Evolutionary conservation across 1,140 invertebrate genomes (phyloP).

Genomic region (Caenorhabditis latens): DNA sequence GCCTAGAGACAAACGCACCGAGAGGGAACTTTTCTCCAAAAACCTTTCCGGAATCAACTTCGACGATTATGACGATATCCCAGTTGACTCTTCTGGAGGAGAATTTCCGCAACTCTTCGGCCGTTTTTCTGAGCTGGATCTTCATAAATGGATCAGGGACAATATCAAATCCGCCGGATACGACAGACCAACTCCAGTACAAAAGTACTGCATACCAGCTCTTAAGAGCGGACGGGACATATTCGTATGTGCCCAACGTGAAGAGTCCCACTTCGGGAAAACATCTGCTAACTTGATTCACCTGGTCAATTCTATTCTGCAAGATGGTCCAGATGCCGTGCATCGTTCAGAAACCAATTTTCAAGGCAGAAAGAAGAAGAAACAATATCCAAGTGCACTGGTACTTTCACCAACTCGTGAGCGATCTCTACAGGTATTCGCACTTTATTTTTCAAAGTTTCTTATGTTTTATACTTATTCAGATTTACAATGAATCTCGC

Average conservation of each 20-base stretch:
- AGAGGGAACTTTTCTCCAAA: conserved; percentile 58
- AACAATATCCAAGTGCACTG: conserved; percentile 90
- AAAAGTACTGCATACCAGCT: conserved; percentile 94
- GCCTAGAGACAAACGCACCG: conserved; percentile 62
- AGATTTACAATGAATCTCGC: conserved; percentile 93
- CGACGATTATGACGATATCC: conserved; percentile 99
- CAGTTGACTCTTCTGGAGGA: conserved; percentile 96
- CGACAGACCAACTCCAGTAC: conserved; percentile 75
- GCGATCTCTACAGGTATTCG: conserved; percentile 86
- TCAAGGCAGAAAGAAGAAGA: conserved; percentile 83
- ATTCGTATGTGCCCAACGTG: conserved; percentile 94
- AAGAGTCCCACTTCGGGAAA: conserved; percentile 82
- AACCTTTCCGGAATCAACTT: conserved; percentile 91
- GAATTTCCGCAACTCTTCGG: conserved; percentile 88
- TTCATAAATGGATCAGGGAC: conserved; percentile 76
- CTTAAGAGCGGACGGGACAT: conserved; percentile 88
- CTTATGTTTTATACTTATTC: background rate
- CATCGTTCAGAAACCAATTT: conserved; percentile 54
- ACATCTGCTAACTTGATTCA: conserved; percentile 84
- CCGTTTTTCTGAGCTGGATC: conserved; percentile 72
- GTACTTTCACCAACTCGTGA: conserved; percentile 83
- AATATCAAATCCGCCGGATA: conserved; percentile 77
- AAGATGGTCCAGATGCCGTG: conserved; percentile 72
- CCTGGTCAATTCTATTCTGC: conserved; percentile 9
- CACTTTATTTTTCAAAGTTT: background rate